Base-by-base conservation (phyloP, 2,888 invertebrate genomes). In the Apomyelois bistriatella region DNA sequence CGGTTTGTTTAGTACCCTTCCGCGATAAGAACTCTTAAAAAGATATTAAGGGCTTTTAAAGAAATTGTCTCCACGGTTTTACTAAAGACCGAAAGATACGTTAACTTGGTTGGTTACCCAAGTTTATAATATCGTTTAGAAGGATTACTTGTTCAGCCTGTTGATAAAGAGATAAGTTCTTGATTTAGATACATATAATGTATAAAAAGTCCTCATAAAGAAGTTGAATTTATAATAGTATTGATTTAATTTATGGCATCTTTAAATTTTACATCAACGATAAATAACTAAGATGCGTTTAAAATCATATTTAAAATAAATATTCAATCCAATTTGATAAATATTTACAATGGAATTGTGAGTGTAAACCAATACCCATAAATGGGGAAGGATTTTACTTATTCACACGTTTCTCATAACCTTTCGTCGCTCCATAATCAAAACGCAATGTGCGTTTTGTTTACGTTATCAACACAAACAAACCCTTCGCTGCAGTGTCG, bases 1-100 rank as follows among this genome's bases (percentile, higher is more conserved):
- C 65, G 70, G 71, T 74, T 85, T 81, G 77, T 87, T 86, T 86
- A 86, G 74, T 80, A 82, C 76, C 79, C 78, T 77, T 82, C 73
- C 59, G 68, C 83, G 87, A 88, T 89, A 89, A 87, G 76, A 74
- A 76, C 76, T 81, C 76, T 82, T 82, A 82, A 82, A 83, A 79
- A 82, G 79, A 82, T 83, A 85, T 83, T 79, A 85, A 78, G 72
- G 71, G 79, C 82, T 85, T 82, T 86, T 83, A 85, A 83, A 82
- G 76, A 82, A 82, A 86, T 82, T 85, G 81, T 84, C 71, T 74
- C 67, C 60, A 66, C 64, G 68, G 63, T 72, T 75, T 65, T 59
- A 53, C 57, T 68, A 63, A 72, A 69, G 56, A 66, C 64, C 55
- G 57, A 22, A 22, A 53, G 51, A 51, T 58, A 53, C 59, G 58